Conservation (phyloP, 2,888 invertebrate species). For the Caradrina clavipalpis region DNA sequence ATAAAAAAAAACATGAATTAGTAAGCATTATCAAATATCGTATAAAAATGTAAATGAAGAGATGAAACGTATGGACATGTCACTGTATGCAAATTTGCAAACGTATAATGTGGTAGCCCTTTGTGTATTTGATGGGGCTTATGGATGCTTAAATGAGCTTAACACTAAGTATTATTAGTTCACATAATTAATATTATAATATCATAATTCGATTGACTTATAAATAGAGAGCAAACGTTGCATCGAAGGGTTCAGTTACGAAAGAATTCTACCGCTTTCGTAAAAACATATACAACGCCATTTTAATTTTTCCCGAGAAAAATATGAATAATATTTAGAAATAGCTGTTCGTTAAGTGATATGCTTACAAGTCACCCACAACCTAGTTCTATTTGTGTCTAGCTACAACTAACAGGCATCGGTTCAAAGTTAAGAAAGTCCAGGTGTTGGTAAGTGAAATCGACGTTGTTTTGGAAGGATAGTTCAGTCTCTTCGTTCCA, state of each 20-base stretch:
- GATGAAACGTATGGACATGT: conserved; percentile 33
- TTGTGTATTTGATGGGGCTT: conserved; percentile 25
- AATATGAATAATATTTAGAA: conserved; percentile 3
- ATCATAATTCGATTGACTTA: neutral
- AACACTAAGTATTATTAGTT: neutral
- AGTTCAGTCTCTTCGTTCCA: conserved; percentile 76
- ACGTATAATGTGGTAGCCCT: conserved; percentile 20
- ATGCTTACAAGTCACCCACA: conserved; percentile 64
- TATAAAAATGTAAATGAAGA: conserved; percentile 19
- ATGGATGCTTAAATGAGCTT: conserved; percentile 8
- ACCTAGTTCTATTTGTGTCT: conserved; percentile 50
- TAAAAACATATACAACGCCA: neutral
- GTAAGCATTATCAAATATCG: neutral
- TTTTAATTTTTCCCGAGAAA: conserved; percentile 4
- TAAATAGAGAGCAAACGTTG: neutral
- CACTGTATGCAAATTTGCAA: conserved; percentile 2
- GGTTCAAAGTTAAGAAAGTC: conserved; percentile 85
- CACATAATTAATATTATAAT: no score
- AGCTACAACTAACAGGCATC: conserved; percentile 83
- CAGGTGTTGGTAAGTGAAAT: conserved; percentile 80
- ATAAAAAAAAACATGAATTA: neutral
- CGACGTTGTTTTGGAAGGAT: conserved; percentile 66
- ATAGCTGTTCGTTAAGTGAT: conserved; percentile 48
- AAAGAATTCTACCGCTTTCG: conserved; percentile 6
- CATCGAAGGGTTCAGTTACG: conserved; percentile 12